Evolutionary conservation across 2,113 vertebrate genomes (phyloP).

Genomic region (Tricholaema leucomelas): DNA sequence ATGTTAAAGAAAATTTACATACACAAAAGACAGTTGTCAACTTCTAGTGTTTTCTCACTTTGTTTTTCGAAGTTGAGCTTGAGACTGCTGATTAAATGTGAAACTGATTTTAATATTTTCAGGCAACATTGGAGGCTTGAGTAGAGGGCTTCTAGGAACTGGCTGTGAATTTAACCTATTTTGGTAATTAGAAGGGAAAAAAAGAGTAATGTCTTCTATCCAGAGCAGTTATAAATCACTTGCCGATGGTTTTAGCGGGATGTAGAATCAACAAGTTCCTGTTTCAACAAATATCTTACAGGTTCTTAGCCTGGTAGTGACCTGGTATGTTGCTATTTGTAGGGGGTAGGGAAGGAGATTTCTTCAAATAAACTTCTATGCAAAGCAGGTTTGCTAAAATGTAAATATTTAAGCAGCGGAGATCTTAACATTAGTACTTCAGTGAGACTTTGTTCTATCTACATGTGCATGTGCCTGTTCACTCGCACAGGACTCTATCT

Average conservation of each 20-base stretch:
- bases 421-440: neutral
- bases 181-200: constrained; percentile 25
- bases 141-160: neutral
- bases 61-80: neutral
- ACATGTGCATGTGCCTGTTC: neutral
- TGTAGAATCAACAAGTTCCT: constrained; percentile 35
- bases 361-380: neutral
- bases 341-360: neutral
- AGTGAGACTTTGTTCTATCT: neutral
- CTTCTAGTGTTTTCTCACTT: neutral
- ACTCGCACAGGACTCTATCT: neutral
- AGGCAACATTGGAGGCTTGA: neutral
- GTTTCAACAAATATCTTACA: neutral
- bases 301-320: neutral
- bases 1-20: neutral
- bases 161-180: neutral
- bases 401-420: neutral
- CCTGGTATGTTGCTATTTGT: neutral
- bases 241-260: constrained; percentile 33
- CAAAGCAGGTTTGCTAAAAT: neutral
- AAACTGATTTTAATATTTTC: constrained; percentile 3
- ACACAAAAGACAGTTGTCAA: neutral
- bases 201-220: neutral
- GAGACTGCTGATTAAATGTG: neutral
- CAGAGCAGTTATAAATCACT: constrained; percentile 40